Evolutionary conservation across 2,797 vertebrate genomes (phyloP).

Genomic region (Lophius americanus): DNA sequence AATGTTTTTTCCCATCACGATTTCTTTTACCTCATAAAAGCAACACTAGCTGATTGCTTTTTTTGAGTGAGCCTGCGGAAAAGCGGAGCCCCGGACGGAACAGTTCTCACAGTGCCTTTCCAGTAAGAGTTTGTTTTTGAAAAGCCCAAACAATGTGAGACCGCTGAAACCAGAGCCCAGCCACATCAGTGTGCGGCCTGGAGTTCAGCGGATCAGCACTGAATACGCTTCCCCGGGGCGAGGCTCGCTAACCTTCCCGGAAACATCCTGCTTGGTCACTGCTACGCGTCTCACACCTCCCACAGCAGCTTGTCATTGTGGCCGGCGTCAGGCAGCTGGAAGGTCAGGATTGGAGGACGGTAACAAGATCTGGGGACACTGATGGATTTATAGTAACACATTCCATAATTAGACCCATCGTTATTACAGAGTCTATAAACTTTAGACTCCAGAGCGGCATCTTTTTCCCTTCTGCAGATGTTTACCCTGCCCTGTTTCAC

Average conservation of each 20-base stretch:
- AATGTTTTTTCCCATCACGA: conserved; percentile 57
- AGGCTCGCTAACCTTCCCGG: conserved; percentile 67
- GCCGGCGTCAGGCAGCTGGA: conserved; percentile 37
- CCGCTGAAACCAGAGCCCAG: conserved; percentile 74
- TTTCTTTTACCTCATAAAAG: conserved; percentile 54
- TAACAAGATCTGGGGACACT: conserved; percentile 52
- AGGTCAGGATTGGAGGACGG: conserved; percentile 58
- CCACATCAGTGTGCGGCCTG: conserved; percentile 78
- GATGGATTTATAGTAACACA: conserved; percentile 77
- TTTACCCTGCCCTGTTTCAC: conserved; percentile 40
- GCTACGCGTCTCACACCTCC: conserved; percentile 41
- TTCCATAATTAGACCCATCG: conserved; percentile 79
- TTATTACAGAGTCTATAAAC: conserved; percentile 77
- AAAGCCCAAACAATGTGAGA: conserved; percentile 79
- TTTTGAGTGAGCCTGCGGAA: conserved; percentile 52
- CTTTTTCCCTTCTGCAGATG: conserved; percentile 24
- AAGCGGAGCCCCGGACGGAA: conserved; percentile 41
- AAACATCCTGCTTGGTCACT: conserved; percentile 63
- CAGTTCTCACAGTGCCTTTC: conserved; percentile 79
- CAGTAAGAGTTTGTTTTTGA: conserved; percentile 73
- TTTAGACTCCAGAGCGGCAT: conserved; percentile 56
- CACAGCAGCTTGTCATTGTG: conserved; percentile 74
- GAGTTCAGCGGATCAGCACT: conserved; percentile 72
- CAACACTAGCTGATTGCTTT: conserved; percentile 40
- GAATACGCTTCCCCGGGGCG: conserved; percentile 56